Evolutionary conservation across 2,888 invertebrate species (phyloP), one percentile per base, ranked within the genome.

Genomic region (Acanthosepion lycidas): DNA sequence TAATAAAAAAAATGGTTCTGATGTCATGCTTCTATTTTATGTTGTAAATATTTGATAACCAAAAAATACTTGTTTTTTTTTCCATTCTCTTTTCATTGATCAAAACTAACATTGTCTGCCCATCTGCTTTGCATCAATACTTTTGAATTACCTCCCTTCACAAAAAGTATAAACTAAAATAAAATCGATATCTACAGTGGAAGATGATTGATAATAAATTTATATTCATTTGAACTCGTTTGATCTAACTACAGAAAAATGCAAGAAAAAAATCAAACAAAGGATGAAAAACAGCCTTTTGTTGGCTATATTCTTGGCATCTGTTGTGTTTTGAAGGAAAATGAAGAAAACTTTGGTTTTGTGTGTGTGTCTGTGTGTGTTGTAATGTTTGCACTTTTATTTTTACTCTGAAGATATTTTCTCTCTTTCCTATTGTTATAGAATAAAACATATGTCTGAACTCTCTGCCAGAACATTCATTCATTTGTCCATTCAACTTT

Each of bases 141-240:
- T 78, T n/a, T 78, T 78, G 78, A 78, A 78, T 78, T 78, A 78
- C 78, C 78, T 78, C 78, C n/a, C 78, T n/a, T n/a, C 18, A n/a
- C n/a, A n/a, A 78, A 78, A n/a, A 64, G 12, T 12, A 5, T n/a
- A 78, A 78, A 15, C n/a, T 33, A 78, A 78, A 23, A 33, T 33
- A n/a, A n/a, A 78, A 78, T 78, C 78, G 23, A 78, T 78, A 33
- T 78, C 78, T 59, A 59, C 59, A 33, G n/a, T 78, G 78, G 78
- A 78, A 78, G 78, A 78, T 78, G 78, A 78, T 78, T 78, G 78
- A 78, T 78, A 78, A 78, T 78, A 78, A 78, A 78, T 78, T 78
- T 78, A 78, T 78, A 78, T 78, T 78, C 78, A 78, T 78, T 78
- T 78, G 78, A 78, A 78, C 78, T 78, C n/a, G 78, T 78, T 78